Conservation (phyloP, 2,797 vertebrate genomes). For the Mus caroli region DNA sequence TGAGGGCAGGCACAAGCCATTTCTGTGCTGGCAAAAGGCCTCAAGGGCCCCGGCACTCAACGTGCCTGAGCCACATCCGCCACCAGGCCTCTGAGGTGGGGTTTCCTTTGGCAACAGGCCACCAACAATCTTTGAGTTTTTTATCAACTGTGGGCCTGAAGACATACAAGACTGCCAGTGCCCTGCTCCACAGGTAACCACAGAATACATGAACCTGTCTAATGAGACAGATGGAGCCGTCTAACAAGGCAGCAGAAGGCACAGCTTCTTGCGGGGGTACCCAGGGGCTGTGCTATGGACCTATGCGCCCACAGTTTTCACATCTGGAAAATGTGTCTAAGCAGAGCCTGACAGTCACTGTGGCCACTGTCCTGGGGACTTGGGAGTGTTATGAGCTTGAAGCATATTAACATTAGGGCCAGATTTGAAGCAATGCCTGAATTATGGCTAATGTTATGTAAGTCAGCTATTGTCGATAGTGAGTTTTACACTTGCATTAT, state of each 20-base stretch:
- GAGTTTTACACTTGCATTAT: background rate
- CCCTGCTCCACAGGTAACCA: background rate
- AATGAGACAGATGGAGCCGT: background rate
- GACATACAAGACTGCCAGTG: background rate
- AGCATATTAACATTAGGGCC: background rate
- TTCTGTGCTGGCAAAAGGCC: background rate
- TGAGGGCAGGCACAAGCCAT: background rate
- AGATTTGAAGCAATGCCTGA: background rate
- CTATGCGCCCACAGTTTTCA: background rate
- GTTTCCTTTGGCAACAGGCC: constrained; percentile 70
- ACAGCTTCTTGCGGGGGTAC: background rate
- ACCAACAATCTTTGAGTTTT: constrained; percentile 19
- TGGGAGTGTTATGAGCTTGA: background rate
- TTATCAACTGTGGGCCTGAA: constrained; percentile 9
- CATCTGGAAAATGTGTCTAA: constrained; percentile 44
- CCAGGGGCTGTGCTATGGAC: background rate
- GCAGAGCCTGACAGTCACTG: background rate
- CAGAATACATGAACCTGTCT: too few relatives aligned
- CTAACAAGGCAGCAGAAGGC: background rate
- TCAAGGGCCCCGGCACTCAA: fast-evolving
- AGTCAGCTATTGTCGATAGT: background rate
- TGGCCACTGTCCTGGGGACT: background rate
- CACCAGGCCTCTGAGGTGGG: constrained; percentile 26
- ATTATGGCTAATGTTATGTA: background rate
- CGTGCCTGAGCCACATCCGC: background rate